phyloP scores from a whole-genome alignment of 2,888 invertebrate species.

The Brenthis hecate region DNA sequence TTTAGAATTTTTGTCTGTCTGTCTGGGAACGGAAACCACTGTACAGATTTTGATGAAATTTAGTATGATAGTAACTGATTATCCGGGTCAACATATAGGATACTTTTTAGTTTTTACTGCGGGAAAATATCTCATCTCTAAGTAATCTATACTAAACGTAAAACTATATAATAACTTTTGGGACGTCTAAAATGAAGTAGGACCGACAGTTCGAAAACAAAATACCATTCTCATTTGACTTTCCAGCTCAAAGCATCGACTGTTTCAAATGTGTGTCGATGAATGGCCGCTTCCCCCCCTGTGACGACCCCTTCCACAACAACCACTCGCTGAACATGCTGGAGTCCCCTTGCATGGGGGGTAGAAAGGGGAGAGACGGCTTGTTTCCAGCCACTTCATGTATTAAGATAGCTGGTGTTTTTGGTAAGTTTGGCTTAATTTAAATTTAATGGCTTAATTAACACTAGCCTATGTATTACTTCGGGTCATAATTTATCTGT shows the following conservation, averaged over 20 bases:
- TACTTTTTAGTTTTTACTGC: too few species aligned
- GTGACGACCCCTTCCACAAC: slow-evolving; percentile 98
- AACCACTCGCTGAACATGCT: slow-evolving; percentile 92
- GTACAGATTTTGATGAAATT: too few species aligned
- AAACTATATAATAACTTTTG: too few species aligned
- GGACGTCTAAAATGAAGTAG: neutral
- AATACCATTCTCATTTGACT: slow-evolving; percentile 1
- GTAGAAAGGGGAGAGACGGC: slow-evolving; percentile 95
- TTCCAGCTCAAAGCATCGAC: slow-evolving; percentile 87
- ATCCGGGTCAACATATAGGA: too few species aligned
- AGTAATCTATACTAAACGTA: too few species aligned
- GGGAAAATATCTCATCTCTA: too few species aligned
- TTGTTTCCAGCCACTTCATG: slow-evolving; percentile 98
- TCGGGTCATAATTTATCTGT: too few species aligned
- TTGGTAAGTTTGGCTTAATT: slow-evolving; percentile 82
- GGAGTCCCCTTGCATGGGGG: slow-evolving; percentile 96
- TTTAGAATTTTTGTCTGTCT: too few species aligned
- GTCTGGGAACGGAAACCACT: too few species aligned
- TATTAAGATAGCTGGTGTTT: slow-evolving; percentile 95
- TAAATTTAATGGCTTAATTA: too few species aligned
- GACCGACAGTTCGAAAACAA: neutral
- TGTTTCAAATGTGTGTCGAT: slow-evolving; percentile 98
- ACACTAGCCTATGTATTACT: too few species aligned
- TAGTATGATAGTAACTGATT: too few species aligned
- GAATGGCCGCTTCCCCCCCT: slow-evolving; percentile 91